phyloP scores from a whole-genome alignment of 2,113 vertebrate species.

The Urocynchramus pylzowi region DNA sequence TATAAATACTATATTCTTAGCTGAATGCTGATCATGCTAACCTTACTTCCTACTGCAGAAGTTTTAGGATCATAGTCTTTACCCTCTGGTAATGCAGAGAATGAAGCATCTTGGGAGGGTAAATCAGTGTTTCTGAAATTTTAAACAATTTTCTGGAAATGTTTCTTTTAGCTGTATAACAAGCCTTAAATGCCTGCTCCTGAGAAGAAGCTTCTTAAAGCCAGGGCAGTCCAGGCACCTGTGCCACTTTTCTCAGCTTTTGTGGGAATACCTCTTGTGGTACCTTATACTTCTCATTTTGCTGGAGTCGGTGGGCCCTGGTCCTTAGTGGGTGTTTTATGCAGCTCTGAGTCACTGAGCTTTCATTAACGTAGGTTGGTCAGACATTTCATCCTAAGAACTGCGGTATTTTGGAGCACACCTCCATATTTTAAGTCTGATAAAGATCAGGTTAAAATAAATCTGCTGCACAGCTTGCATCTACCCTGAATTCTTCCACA shows the following conservation, averaged over 20 bases:
- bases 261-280: not conserved
- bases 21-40: not conserved
- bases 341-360: not conserved
- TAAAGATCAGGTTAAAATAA: not conserved
- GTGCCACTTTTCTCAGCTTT: not conserved
- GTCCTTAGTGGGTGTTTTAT: not conserved
- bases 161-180: not conserved
- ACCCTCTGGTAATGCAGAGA: not conserved
- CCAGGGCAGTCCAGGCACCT: not conserved
- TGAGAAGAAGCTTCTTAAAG: not conserved
- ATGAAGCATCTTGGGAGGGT: not conserved
- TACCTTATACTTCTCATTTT: fast-evolving
- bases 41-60: not conserved
- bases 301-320: not conserved
- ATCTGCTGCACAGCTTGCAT: not conserved
- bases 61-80: not conserved
- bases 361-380: not conserved
- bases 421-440: not conserved
- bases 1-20: not conserved
- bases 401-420: not conserved
- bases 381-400: not conserved
- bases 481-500: not conserved
- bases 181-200: not conserved
- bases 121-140: not conserved
- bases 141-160: not conserved